Percentiles rank a stretch among this genome's conserved stretches.
These are phyloP conservation scores for Pachliopta kotzebuea DNA, from an alignment of 2,888 invertebrate species.

Conservation along the genomic window DNA sequence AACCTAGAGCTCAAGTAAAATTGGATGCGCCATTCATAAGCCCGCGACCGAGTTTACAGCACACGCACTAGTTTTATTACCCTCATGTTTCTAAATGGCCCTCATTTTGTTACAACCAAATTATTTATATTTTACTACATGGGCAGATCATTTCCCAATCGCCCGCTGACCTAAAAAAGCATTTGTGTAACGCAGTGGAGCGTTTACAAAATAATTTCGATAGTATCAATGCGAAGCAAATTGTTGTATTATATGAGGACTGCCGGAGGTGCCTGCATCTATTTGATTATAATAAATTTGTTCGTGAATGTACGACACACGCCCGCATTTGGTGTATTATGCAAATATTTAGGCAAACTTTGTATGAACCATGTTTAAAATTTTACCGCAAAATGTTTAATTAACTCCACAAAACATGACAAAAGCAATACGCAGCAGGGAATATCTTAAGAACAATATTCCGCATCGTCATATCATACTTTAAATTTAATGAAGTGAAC, in stretches of 20 bases:
- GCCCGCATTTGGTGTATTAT: conserved; percentile 27
- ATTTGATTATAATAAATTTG: conserved; percentile 26
- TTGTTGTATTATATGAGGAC: conserved; percentile 34
- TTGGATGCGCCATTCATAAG: conserved; percentile 54
- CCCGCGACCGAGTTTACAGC: conserved; percentile 71
- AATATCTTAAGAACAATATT: background rate
- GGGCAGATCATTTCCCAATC: conserved; percentile 77
- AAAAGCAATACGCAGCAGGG: background rate
- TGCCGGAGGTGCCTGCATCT: conserved; percentile 21
- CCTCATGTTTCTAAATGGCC: conserved; percentile 80
- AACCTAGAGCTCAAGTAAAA: conserved; percentile 47
- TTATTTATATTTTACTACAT: conserved; percentile 79
- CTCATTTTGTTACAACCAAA: conserved; percentile 77
- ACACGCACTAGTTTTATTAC: conserved; percentile 80
- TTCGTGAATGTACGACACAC: conserved; percentile 21
- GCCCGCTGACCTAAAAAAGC: conserved; percentile 72
- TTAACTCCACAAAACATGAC: background rate
- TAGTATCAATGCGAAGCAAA: conserved; percentile 55
- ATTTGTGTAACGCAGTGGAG: conserved; percentile 70
- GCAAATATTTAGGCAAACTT: conserved; percentile 20
- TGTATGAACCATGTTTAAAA: conserved; percentile 15
- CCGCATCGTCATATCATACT: background rate
- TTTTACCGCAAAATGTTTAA: background rate
- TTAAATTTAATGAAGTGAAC: too few species aligned
- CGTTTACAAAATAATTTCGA: conserved; percentile 70